A percentile compares a stretch with the other conserved stretches of the same genome.
phyloP scores from a whole-genome alignment of 2,113 vertebrate genomes.

The Heterocephalus glaber region DNA sequence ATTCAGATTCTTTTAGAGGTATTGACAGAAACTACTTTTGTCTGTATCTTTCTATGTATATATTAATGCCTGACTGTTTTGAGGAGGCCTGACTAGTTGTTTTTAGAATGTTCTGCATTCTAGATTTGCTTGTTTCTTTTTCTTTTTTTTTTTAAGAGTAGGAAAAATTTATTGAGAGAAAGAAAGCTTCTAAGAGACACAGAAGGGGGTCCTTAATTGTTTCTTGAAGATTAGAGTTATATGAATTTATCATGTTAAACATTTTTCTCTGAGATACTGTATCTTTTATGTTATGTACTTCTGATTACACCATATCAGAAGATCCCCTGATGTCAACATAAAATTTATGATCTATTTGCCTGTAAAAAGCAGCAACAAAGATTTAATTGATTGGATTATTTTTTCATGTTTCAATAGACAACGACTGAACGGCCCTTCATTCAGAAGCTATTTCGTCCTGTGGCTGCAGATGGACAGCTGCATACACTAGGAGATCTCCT shows the following conservation, averaged over 20 bases:
- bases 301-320: not conserved
- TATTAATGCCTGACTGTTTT: conserved; percentile 8
- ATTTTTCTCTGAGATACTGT: not conserved
- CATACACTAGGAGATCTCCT: conserved; percentile 95
- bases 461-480: conserved; percentile 90
- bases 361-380: not conserved
- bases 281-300: not conserved
- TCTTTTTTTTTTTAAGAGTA: too few species aligned
- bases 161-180: too few species aligned
- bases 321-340: not conserved
- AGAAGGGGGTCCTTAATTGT: too few species aligned
- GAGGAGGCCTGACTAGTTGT: not conserved
- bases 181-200: too few species aligned
- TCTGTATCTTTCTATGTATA: not conserved
- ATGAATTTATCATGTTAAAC: conserved; percentile 9
- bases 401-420: conserved; percentile 85
- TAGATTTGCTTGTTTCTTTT: not conserved
- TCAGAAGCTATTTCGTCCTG: conserved; percentile 96
- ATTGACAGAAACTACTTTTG: not conserved
- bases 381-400: conserved; percentile 23
- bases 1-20: not conserved
- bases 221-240: not conserved
- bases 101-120: not conserved
- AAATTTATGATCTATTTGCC: not conserved
- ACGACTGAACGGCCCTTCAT: conserved; percentile 94